Evolutionary conservation across 2,888 invertebrate species (phyloP), one percentile per base, ranked within the genome.

Genomic region (Melangyna quadrimaculata): DNA sequence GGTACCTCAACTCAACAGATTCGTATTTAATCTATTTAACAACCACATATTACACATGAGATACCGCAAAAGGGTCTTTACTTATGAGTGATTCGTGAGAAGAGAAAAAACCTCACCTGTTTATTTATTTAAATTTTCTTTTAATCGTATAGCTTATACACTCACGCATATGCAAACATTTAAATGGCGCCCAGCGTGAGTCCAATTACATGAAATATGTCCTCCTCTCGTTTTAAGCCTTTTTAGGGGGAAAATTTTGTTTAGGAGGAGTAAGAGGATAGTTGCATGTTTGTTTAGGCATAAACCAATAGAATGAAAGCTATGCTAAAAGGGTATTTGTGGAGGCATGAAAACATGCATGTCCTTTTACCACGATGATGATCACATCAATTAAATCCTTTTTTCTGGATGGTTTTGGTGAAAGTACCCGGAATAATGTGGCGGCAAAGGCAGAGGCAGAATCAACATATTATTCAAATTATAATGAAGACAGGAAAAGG

Each of bases 371-470:
- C 75, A 81, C 70, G 59, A 35, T 27, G 57, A 55, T 55, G 51
- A 59, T 67, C 71, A 80, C 75, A 72, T 80, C 80, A 84, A 84
- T 86, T 81, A 81, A 86, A 86, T 81, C 86, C 80, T 86, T 86
- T 74, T 59, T 81, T 81, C 77, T 81, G 72, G 80, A 80, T 86
- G 84, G 77, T 72, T 80, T 86, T 80, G 77, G 86, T 73, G 77
- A 86, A 81, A 81, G 81, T 73, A 70, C 35, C 77, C 77, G 72
- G 77, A 81, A 84, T 84, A 84, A 84, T 84, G 45, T 65, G 72
- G 55, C 75, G 80, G 45, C 55, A 27, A 24, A 17, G 5, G 37
- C 37, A 17, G 19, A 19, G n/a, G 35, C 57, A 40, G n/a, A 24
- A 75, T 75, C 72, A 81, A 86, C 27, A 77, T 80, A 77, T 86